These are phyloP conservation scores for Euwallacea similis DNA, from an alignment of 1,140 invertebrate genomes.

Conservation along the genomic window DNA sequence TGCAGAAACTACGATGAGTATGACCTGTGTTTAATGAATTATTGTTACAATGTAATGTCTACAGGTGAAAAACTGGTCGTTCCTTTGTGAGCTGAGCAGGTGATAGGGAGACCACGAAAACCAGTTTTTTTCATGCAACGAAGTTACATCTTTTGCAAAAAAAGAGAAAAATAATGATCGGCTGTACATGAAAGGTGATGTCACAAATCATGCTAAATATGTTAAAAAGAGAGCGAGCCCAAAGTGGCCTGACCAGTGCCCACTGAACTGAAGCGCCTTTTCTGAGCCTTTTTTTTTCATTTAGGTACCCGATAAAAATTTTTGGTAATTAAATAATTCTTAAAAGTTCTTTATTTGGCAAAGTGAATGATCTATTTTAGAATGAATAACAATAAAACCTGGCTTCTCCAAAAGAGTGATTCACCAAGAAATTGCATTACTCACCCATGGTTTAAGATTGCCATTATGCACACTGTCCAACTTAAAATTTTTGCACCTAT, in stretches of 20 bases:
- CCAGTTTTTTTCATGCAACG: background rate
- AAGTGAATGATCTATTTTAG: too few relatives aligned
- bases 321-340: too few relatives aligned
- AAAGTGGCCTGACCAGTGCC: too few relatives aligned
- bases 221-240: slow-evolving; percentile 2
- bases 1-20: too few relatives aligned
- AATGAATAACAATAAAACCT: background rate
- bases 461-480: too few relatives aligned
- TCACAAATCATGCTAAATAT: slow-evolving; percentile 17
- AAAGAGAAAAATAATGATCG: background rate
- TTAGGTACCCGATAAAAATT: too few relatives aligned
- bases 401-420: slow-evolving; percentile 8
- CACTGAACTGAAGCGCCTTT: too few relatives aligned
- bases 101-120: background rate
- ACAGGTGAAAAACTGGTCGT: background rate
- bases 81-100: background rate
- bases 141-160: slow-evolving; percentile 5
- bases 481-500: too few relatives aligned
- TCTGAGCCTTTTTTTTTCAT: too few relatives aligned
- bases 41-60: too few relatives aligned
- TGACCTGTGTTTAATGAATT: too few relatives aligned
- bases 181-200: slow-evolving; percentile 16
- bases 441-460: slow-evolving; percentile 10
- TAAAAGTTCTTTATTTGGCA: too few relatives aligned
- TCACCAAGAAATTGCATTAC: slow-evolving; percentile 20